phyloP scores from a whole-genome alignment of 2,888 invertebrate species.

The Eurois occulta region DNA sequence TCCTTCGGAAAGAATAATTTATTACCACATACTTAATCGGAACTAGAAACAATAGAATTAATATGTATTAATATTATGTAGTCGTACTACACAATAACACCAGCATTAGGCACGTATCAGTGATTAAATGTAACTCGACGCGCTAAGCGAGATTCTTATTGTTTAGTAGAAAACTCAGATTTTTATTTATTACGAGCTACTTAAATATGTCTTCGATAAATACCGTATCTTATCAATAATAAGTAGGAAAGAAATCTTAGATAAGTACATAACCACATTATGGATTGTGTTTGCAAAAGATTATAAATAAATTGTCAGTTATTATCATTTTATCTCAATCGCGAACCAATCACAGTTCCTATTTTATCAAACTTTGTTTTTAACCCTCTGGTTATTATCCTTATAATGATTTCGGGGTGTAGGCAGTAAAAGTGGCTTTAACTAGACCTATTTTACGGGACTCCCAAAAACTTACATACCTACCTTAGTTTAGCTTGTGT shows the following conservation, averaged over 20 bases:
- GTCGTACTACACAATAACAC: neutral
- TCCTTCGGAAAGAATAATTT: neutral
- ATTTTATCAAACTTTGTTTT: neutral
- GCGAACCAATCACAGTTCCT: neutral
- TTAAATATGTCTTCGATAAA: slow-evolving; percentile 16
- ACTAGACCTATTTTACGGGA: neutral
- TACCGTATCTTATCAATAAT: slow-evolving; percentile 34
- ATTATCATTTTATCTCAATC: slow-evolving; percentile 13
- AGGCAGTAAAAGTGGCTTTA: neutral
- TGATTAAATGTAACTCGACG: neutral
- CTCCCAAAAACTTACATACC: neutral
- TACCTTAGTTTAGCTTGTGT: no score
- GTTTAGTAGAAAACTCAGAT: slow-evolving; percentile 4
- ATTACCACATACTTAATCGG: neutral
- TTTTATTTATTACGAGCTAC: slow-evolving; percentile 12
- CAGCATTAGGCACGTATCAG: slow-evolving; percentile 5
- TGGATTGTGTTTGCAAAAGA: slow-evolving; percentile 4
- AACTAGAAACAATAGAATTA: neutral
- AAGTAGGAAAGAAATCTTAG: slow-evolving; percentile 19
- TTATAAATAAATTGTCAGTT: slow-evolving; percentile 8
- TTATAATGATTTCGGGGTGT: neutral
- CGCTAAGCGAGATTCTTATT: neutral
- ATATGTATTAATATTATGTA: neutral
- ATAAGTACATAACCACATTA: slow-evolving; percentile 27
- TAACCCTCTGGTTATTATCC: neutral